Evolutionary conservation across 1,140 invertebrate species (phyloP), one percentile per base, ranked within the genome.

Genomic region (Metaphire vulgaris): DNA sequence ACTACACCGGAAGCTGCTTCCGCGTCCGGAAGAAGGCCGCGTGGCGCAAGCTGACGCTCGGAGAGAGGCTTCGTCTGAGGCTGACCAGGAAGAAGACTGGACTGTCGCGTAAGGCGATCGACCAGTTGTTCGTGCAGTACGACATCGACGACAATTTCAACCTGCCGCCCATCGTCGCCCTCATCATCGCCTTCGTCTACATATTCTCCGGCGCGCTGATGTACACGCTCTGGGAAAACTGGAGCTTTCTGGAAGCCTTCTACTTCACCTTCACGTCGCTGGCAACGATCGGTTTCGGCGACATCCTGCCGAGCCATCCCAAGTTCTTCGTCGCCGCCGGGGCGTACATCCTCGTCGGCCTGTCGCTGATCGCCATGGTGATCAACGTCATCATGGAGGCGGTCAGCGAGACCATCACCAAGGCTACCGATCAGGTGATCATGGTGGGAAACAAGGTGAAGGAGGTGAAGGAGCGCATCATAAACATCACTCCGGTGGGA

Each of bases 201-300:
- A 94, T 97, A 15, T 90, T 95, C 69, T 84, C 92, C 65, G 95
- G 95, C 1, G 92, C 93, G 0, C 87, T 90, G 0, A 87, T 92
- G 0, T 96, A 94, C 82, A 90, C 89, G 2, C 28, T 78, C 2
- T 86, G 82, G 81, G 84, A 85, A 79, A 89, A 91, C 69, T 98
- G 96, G 96, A 91, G 89, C 41, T 89, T 94, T 28, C 86, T 98
- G 16, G 95, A 97, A 81, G 93, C 93, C 31, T 92, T 93, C 76
- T 98, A 95, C 85, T 98, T 97, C 83, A 95, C 95, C 81, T 97
- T 96, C 87, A 94, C 95, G 32, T 94, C 89, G 1, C 82, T 90
- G 34, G 85, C 82, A 70, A 87, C 87, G 0, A 87, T 87, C 41
- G 86, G 89, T 89, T 95, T 97, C 80, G 95, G 95, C 66, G 95